phyloP scores from a whole-genome alignment of 2,888 invertebrate genomes.

The Latheticus oryzae region DNA sequence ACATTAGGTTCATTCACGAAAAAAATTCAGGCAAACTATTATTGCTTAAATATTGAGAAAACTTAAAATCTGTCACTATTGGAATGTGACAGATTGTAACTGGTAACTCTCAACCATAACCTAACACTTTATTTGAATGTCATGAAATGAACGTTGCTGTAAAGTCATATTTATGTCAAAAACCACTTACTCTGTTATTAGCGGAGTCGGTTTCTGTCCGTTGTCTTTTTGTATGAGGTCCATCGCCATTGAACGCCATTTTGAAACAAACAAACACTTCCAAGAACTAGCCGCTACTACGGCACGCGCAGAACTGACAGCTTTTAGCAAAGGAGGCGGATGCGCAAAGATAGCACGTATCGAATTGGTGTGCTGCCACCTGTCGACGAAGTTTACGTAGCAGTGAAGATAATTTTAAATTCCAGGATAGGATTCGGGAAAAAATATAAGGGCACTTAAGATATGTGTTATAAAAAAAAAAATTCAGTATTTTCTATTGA shows the following conservation, averaged over 20 bases:
- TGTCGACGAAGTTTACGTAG: not conserved
- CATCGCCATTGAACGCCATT: constrained; percentile 80
- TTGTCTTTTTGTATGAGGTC: constrained; percentile 67
- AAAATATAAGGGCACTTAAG: not conserved
- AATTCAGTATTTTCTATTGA: too few relatives aligned
- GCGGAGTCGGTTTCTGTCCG: constrained; percentile 65
- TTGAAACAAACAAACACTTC: constrained; percentile 69
- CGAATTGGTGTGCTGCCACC: constrained; percentile 40
- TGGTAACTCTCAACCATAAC: constrained; percentile 31
- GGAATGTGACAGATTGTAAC: constrained; percentile 19
- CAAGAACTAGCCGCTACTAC: constrained; percentile 57
- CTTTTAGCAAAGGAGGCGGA: constrained; percentile 46
- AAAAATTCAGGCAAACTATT: not conserved
- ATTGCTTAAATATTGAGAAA: not conserved
- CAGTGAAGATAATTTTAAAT: constrained; percentile 26
- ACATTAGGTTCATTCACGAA: constrained; percentile 21
- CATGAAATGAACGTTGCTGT: too few relatives aligned
- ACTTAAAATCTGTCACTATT: constrained; percentile 15
- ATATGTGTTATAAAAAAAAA: too few relatives aligned
- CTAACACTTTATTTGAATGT: too few relatives aligned
- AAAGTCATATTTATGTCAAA: not conserved
- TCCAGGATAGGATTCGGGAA: not conserved
- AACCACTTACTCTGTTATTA: constrained; percentile 65
- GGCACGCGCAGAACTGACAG: constrained; percentile 64
- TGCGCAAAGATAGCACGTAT: constrained; percentile 48